phyloP scores from a whole-genome alignment of 1,140 invertebrate species.

The Macrobrachium rosenbergii region DNA sequence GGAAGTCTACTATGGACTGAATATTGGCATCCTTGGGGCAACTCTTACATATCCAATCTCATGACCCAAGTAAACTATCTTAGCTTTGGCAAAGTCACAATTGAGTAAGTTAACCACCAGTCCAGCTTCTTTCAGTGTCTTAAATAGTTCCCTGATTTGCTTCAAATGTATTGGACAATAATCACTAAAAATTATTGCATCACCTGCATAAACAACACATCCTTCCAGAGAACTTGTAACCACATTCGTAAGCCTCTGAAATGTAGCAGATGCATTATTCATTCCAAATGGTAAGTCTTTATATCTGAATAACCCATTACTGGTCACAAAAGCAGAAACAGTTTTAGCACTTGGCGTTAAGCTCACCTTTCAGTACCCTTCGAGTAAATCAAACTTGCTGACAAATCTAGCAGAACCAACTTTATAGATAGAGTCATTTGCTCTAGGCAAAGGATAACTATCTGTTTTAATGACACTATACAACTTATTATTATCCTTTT shows the following conservation, averaged over 20 bases:
- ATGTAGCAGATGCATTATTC: neutral
- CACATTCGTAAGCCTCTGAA: neutral
- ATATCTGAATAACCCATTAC: neutral
- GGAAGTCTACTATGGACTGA: neutral
- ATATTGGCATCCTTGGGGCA: neutral
- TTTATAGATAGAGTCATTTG: constrained; percentile 10
- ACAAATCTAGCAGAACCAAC: neutral
- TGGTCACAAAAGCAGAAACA: constrained; percentile 21
- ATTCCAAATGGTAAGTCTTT: constrained; percentile 25
- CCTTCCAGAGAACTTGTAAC: neutral
- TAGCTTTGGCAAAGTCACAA: constrained; percentile 8
- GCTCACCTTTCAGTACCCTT: constrained; percentile 20
- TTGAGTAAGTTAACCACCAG: no score
- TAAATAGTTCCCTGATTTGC: neutral
- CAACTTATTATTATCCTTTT: neutral
- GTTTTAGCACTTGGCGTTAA: constrained; percentile 7
- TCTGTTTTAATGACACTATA: neutral
- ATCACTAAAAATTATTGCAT: neutral
- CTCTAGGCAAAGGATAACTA: constrained; percentile 17
- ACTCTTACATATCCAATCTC: neutral
- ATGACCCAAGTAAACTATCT: neutral
- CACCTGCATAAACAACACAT: neutral
- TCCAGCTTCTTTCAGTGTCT: neutral
- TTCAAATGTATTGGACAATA: neutral
- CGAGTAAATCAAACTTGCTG: constrained; percentile 7